These are phyloP conservation scores for Chelidonichthys spinosus DNA, from an alignment of 2,797 vertebrate species.

Conservation along the genomic window DNA sequence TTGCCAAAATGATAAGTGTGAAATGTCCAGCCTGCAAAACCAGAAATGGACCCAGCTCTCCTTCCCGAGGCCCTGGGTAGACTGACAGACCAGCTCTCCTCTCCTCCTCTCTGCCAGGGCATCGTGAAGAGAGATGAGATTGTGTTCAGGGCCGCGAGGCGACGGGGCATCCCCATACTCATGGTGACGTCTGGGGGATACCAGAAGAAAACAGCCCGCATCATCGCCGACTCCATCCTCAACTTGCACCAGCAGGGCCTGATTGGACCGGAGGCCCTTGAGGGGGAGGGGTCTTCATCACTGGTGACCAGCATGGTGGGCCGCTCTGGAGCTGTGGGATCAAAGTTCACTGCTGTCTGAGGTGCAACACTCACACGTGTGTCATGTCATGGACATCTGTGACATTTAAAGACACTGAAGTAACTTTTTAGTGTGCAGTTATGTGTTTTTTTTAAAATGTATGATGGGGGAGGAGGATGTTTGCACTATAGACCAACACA, in stretches of 20 bases:
- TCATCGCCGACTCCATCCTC: conserved; percentile 97
- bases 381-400: not conserved
- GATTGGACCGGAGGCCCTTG: conserved; percentile 75
- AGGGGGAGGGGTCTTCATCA: conserved; percentile 70
- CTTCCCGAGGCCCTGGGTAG: not conserved
- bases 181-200: conserved; percentile 98
- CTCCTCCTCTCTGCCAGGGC: conserved; percentile 80
- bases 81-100: conserved; percentile 15
- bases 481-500: conserved; percentile 52
- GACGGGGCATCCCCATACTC: conserved; percentile 88
- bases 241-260: conserved; percentile 89
- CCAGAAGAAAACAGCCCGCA: conserved; percentile 94
- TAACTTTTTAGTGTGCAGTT: conserved; percentile 22
- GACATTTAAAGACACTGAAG: conserved; percentile 25
- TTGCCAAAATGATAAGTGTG: too few relatives aligned
- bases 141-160: conserved; percentile 88
- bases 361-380: not conserved
- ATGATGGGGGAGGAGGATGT: not conserved
- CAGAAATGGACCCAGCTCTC: not conserved
- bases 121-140: conserved; percentile 92
- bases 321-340: conserved; percentile 57
- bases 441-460: conserved; percentile 1
- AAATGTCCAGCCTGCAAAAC: not conserved
- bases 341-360: conserved; percentile 58
- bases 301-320: conserved; percentile 57